Conservation (phyloP, 1,140 invertebrate species). For the Pollicipes pollicipes region DNA sequence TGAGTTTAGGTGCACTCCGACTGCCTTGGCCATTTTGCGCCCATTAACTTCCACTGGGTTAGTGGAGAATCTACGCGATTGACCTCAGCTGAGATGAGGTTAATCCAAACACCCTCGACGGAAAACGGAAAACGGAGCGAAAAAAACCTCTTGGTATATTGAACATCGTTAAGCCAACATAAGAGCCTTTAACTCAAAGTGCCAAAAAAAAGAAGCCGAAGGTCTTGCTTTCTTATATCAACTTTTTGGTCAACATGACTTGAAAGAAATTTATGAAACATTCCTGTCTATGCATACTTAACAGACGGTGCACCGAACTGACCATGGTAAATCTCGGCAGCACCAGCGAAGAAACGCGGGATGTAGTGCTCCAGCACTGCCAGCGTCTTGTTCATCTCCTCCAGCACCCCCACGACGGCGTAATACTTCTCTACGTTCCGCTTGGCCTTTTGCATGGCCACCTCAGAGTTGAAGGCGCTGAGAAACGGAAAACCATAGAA, state of each 20-base stretch:
- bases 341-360: conserved; percentile 61
- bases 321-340: conserved; percentile 59
- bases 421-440: conserved; percentile 65
- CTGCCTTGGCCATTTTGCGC: no score
- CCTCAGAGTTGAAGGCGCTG: conserved; percentile 66
- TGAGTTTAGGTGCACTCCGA: no score
- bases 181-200: no score
- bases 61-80: no score
- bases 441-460: conserved; percentile 63
- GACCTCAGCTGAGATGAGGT: no score
- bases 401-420: conserved; percentile 67
- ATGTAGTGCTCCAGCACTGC: conserved; percentile 66
- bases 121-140: no score
- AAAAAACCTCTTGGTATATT: no score
- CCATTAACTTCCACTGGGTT: no score
- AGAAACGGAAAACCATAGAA: no score
- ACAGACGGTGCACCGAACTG: conserved; percentile 23
- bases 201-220: not conserved
- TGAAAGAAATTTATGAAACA: not conserved
- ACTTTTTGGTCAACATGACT: not conserved
- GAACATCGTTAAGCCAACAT: no score
- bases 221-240: not conserved
- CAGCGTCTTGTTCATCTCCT: conserved; percentile 67
- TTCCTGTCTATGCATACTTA: not conserved
- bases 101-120: no score